Evolutionary conservation across 2,113 vertebrate genomes (phyloP).

Genomic region (Nymphicus hollandicus): DNA sequence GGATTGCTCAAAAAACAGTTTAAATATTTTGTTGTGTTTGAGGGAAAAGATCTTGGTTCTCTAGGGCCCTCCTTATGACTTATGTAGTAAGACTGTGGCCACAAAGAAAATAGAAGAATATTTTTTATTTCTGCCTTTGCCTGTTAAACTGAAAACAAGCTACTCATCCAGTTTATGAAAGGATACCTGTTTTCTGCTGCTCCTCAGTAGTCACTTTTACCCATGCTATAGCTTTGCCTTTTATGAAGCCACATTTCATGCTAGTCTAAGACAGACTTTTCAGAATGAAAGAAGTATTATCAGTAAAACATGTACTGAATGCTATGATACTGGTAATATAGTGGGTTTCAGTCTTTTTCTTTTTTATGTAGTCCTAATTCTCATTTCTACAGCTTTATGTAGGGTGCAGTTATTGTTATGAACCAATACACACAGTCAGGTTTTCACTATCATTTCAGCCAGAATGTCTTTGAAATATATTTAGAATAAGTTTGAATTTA

Average conservation of each 20-base stretch:
- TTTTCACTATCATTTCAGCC: constrained; percentile 57
- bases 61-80: neutral
- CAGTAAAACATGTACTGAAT: neutral
- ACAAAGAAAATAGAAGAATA: neutral
- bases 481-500: neutral
- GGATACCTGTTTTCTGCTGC: neutral
- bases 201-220: neutral
- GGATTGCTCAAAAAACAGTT: neutral
- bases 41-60: neutral
- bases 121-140: neutral
- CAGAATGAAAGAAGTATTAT: neutral
- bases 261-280: neutral
- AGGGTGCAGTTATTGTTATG: constrained; percentile 39
- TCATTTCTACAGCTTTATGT: neutral
- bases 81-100: neutral
- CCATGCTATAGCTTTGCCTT: neutral
- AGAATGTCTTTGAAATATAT: neutral
- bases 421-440: constrained; percentile 24
- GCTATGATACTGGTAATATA: neutral
- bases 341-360: neutral
- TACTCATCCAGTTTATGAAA: neutral
- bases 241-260: neutral
- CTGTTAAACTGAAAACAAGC: neutral
- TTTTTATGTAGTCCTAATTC: neutral
- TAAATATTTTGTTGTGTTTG: neutral